phyloP scores from a whole-genome alignment of 2,797 vertebrate species.

The Miichthys miiuy region DNA sequence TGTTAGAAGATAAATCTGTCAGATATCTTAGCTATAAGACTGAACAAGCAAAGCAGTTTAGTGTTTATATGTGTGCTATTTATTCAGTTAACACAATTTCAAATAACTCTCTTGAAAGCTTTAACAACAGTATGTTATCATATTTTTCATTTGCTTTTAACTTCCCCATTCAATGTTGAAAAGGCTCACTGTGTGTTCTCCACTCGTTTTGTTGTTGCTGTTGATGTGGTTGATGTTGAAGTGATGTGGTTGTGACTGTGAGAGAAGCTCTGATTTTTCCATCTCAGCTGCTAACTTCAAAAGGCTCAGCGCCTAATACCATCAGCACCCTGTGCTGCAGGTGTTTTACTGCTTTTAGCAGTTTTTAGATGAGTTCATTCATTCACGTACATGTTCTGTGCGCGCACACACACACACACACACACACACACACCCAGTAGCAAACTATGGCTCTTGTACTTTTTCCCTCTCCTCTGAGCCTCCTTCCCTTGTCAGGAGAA shows the following conservation, averaged over 20 bases:
- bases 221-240: constrained; percentile 37
- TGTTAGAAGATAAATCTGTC: no score
- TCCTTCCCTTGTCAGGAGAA: no score
- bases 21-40: no score
- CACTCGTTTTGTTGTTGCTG: not conserved
- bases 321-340: constrained; percentile 34
- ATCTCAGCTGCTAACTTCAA: constrained; percentile 38
- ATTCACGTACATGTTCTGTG: not conserved
- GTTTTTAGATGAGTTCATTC: constrained; percentile 26
- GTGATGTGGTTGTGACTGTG: constrained; percentile 28
- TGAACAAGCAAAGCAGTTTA: no score
- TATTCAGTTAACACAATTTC: no score
- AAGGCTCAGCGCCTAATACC: constrained; percentile 32
- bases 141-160: constrained; percentile 10
- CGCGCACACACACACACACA: constrained; percentile 2
- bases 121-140: not conserved
- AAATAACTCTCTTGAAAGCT: no score
- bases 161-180: not conserved
- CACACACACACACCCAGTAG: constrained; percentile 24
- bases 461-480: no score
- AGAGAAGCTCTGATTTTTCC: constrained; percentile 37
- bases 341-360: constrained; percentile 38
- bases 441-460: no score
- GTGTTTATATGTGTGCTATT: no score
- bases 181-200: constrained; percentile 8